A percentile compares a stretch with the other conserved stretches of the same genome.
These are phyloP conservation scores for Pectinophora gossypiella DNA, from an alignment of 1,140 invertebrate species.

Conservation along the genomic window DNA sequence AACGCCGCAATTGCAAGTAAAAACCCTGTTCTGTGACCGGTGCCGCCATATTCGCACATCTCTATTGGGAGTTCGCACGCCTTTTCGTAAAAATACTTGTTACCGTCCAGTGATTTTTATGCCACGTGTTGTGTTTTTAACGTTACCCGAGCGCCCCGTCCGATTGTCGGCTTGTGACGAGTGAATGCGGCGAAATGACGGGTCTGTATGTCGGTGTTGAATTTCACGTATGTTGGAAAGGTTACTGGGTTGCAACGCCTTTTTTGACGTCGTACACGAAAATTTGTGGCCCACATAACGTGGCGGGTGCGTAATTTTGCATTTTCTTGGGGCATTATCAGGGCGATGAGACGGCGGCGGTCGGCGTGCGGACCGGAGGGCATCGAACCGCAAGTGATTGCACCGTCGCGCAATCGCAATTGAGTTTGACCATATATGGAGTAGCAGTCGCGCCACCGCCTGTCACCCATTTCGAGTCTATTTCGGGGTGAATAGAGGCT, in stretches of 20 bases:
- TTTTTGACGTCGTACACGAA: slow-evolving; percentile 40
- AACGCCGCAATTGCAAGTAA: slow-evolving; percentile 40
- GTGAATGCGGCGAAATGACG: slow-evolving; percentile 14
- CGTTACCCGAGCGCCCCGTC: slow-evolving; percentile 12
- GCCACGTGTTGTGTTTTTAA: slow-evolving; percentile 66
- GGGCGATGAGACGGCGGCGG: neutral
- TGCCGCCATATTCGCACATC: slow-evolving; percentile 70
- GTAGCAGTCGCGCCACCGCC: slow-evolving; percentile 37
- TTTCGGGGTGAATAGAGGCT: slow-evolving; percentile 41
- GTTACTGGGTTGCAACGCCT: slow-evolving; percentile 51
- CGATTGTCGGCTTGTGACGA: slow-evolving; percentile 9
- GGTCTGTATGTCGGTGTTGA: slow-evolving; percentile 47
- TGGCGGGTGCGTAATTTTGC: neutral
- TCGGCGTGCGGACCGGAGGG: slow-evolving; percentile 32
- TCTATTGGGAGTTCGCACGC: slow-evolving; percentile 58
- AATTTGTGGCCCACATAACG: neutral
- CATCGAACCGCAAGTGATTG: slow-evolving; percentile 57
- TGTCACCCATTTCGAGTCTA: slow-evolving; percentile 53
- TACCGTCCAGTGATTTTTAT: slow-evolving; percentile 69
- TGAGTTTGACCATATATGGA: slow-evolving; percentile 68
- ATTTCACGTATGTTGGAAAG: slow-evolving; percentile 66
- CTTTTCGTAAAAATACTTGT: slow-evolving; percentile 66
- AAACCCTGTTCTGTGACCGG: slow-evolving; percentile 43
- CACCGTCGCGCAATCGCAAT: slow-evolving; percentile 64
- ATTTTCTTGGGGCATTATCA: slow-evolving; percentile 1